These are phyloP conservation scores for Trachymyrmex septentrionalis DNA, from an alignment of 1,140 invertebrate genomes.

Conservation along the genomic window DNA sequence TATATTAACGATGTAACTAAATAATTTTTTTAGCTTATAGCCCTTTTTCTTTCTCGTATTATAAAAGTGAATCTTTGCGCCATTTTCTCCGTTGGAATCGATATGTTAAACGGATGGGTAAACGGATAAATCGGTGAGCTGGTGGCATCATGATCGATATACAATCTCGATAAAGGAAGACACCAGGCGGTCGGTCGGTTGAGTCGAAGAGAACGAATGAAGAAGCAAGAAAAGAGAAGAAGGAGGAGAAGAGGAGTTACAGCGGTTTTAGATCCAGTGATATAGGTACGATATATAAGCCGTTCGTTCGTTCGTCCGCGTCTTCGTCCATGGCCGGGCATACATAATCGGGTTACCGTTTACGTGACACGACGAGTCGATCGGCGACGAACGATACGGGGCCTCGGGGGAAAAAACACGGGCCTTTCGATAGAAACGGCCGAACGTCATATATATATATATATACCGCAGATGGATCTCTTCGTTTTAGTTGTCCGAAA, in stretches of 20 bases:
- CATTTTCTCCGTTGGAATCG: neutral
- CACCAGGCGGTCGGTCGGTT: neutral
- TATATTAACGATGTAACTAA: no score
- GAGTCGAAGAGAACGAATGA: neutral
- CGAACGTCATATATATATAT: neutral
- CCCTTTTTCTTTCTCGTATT: neutral
- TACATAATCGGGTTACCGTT: slow-evolving; percentile 51
- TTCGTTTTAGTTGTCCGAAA: slow-evolving; percentile 31
- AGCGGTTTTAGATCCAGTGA: slow-evolving; percentile 45
- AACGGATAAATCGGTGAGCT: slow-evolving; percentile 3
- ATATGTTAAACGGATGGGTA: slow-evolving; percentile 26
- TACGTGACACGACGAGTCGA: slow-evolving; percentile 30
- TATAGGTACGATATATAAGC: slow-evolving; percentile 51
- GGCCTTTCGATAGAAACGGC: slow-evolving; percentile 12
- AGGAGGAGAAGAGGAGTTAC: neutral
- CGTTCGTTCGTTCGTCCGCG: neutral
- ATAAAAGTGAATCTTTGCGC: slow-evolving; percentile 23
- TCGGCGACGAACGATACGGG: neutral
- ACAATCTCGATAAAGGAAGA: slow-evolving; percentile 45
- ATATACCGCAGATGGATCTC: slow-evolving; percentile 13
- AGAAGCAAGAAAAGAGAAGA: no score
- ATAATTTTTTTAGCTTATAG: no score
- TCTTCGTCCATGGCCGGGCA: slow-evolving; percentile 38
- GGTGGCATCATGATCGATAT: slow-evolving; percentile 46
- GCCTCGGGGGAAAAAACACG: slow-evolving; percentile 10